These are phyloP conservation scores for Andrena cerasifolii DNA, from an alignment of 1,140 invertebrate species.

Conservation along the genomic window DNA sequence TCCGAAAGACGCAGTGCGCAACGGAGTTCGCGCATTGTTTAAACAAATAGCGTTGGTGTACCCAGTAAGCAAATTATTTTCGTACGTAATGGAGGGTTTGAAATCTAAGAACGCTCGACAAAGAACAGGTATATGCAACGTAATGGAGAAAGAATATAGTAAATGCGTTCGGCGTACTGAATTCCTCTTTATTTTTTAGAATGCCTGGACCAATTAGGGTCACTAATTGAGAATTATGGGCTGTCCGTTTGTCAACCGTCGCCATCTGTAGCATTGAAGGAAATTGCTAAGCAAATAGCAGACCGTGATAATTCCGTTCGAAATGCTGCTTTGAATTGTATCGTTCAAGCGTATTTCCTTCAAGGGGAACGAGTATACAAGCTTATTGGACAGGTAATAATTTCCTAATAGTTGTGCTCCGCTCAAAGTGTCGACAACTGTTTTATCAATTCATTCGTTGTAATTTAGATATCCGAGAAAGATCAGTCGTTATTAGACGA, in stretches of 20 bases:
- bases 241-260: constrained; percentile 92
- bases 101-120: constrained; percentile 98
- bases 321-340: constrained; percentile 96
- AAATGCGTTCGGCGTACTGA: background rate
- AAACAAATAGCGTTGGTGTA: constrained; percentile 93
- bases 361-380: constrained; percentile 96
- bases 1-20: constrained; percentile 96
- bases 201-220: constrained; percentile 95
- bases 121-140: constrained; percentile 86
- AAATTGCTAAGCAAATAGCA: constrained; percentile 96
- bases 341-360: constrained; percentile 94
- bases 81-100: constrained; percentile 95
- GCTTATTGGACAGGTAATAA: constrained; percentile 91
- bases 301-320: constrained; percentile 98
- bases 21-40: constrained; percentile 93
- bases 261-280: constrained; percentile 91
- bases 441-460: constrained; percentile 7
- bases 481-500: constrained; percentile 97
- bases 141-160: constrained; percentile 7
- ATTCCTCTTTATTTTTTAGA: constrained; percentile 83
- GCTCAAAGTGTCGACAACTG: background rate
- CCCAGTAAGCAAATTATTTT: constrained; percentile 94
- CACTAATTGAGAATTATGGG: constrained; percentile 93
- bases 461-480: constrained; percentile 93
- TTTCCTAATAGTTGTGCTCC: background rate